A percentile compares a stretch with the other conserved stretches of the same genome.
phyloP scores from a whole-genome alignment of 2,113 vertebrate species.

The Synodontis membranacea region DNA sequence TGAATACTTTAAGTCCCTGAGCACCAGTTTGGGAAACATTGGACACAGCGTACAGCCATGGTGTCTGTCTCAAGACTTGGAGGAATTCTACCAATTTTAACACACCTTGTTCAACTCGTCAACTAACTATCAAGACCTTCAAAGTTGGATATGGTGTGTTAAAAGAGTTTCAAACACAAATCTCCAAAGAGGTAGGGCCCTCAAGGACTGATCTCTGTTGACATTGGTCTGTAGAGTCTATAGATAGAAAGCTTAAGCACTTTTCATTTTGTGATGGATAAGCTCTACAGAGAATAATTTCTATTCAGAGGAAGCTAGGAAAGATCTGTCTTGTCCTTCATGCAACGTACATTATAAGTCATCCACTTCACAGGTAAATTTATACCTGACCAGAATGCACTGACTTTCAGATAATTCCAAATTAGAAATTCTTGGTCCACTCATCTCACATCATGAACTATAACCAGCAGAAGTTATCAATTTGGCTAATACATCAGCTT shows the following conservation, averaged over 20 bases:
- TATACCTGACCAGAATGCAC: neutral
- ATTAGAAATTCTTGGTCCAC: neutral
- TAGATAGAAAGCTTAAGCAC: neutral
- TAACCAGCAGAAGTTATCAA: neutral
- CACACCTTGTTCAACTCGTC: neutral
- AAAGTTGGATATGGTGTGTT: neutral
- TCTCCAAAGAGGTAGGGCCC: neutral
- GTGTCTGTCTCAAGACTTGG: neutral
- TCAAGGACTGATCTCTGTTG: neutral
- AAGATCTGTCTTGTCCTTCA: neutral
- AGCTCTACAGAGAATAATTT: slow-evolving; percentile 23
- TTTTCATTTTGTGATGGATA: neutral
- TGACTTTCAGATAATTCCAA: neutral
- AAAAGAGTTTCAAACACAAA: neutral
- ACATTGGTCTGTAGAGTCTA: neutral
- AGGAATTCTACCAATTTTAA: neutral
- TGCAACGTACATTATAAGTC: neutral
- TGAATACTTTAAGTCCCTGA: slow-evolving; percentile 19
- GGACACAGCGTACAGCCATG: neutral
- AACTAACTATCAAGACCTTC: neutral
- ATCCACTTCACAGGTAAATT: neutral
- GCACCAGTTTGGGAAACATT: slow-evolving; percentile 12
- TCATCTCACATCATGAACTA: neutral
- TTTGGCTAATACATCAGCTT: slow-evolving; percentile 4
- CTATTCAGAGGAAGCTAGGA: neutral